Evolutionary conservation across 2,113 vertebrate genomes (phyloP).

Genomic region (Caranx ignobilis): DNA sequence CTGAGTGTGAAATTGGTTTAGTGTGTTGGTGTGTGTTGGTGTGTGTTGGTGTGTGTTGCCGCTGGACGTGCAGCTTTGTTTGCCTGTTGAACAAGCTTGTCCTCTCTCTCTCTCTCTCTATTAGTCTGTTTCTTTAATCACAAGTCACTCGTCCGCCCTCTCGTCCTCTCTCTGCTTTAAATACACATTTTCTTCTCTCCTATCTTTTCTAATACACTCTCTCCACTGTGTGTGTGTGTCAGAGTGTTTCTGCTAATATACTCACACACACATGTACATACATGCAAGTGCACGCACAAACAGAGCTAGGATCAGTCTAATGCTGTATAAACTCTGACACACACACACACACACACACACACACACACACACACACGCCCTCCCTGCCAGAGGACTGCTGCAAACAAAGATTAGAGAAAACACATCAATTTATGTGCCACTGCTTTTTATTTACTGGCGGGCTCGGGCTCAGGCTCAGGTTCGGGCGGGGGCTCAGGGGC

Average conservation of each 20-base stretch:
- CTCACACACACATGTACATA: background rate
- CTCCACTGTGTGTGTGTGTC: background rate
- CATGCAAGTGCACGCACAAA: background rate
- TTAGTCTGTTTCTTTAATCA: slow-evolving; percentile 15
- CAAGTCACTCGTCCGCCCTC: background rate
- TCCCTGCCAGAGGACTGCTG: slow-evolving; percentile 62
- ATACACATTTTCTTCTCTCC: background rate
- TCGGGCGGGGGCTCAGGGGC: too few relatives aligned
- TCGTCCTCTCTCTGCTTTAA: background rate
- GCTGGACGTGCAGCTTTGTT: background rate
- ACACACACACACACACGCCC: slow-evolving; percentile 39
- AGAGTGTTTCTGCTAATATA: background rate
- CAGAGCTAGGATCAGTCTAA: slow-evolving; percentile 41
- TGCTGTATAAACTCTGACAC: slow-evolving; percentile 39
- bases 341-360: slow-evolving; percentile 26
- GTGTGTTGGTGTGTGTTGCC: background rate
- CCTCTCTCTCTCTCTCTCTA: background rate
- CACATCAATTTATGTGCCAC: slow-evolving; percentile 73
- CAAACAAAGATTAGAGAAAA: slow-evolving; percentile 80
- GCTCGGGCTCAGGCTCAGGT: background rate
- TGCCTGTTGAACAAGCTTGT: background rate
- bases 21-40: too few relatives aligned
- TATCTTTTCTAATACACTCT: slow-evolving; percentile 22
- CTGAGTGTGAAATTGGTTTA: background rate
- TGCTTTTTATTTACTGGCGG: slow-evolving; percentile 67